These are phyloP conservation scores for Malurus melanocephalus DNA, from an alignment of 2,113 vertebrate species.

Conservation along the genomic window DNA sequence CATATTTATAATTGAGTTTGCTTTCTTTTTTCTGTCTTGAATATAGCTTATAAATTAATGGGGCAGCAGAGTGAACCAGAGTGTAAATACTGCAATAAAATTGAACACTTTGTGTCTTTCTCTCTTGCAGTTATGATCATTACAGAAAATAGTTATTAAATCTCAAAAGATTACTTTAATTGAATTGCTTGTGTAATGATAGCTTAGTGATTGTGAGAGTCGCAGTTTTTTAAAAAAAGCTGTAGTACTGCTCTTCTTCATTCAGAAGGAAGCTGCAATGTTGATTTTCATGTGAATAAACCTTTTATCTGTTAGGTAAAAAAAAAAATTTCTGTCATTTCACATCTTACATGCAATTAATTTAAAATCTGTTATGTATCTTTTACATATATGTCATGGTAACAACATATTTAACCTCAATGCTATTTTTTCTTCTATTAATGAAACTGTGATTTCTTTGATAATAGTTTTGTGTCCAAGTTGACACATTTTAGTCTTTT, in stretches of 20 bases:
- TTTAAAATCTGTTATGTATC: neutral
- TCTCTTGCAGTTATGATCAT: slow-evolving; percentile 32
- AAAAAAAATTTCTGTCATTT: neutral
- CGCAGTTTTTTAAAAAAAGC: neutral
- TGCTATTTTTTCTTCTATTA: neutral
- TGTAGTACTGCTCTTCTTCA: neutral
- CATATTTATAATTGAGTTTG: slow-evolving; percentile 24
- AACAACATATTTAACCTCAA: neutral
- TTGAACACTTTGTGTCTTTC: slow-evolving; percentile 3
- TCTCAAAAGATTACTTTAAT: slow-evolving; percentile 48
- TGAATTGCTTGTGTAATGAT: slow-evolving; percentile 40
- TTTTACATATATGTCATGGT: neutral
- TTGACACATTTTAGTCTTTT: neutral
- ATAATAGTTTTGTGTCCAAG: neutral
- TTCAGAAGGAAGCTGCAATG: neutral
- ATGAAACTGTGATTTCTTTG: neutral
- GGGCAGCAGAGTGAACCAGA: slow-evolving; percentile 27
- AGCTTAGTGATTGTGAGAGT: neutral
- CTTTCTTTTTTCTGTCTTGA: neutral
- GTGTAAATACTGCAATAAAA: slow-evolving; percentile 48
- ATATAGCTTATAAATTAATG: slow-evolving; percentile 41
- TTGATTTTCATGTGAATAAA: neutral
- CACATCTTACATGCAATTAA: neutral
- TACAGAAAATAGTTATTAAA: slow-evolving; percentile 56
- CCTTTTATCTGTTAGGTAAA: neutral